phyloP scores from a whole-genome alignment of 2,113 vertebrate species.

The Synodontis membranacea region DNA sequence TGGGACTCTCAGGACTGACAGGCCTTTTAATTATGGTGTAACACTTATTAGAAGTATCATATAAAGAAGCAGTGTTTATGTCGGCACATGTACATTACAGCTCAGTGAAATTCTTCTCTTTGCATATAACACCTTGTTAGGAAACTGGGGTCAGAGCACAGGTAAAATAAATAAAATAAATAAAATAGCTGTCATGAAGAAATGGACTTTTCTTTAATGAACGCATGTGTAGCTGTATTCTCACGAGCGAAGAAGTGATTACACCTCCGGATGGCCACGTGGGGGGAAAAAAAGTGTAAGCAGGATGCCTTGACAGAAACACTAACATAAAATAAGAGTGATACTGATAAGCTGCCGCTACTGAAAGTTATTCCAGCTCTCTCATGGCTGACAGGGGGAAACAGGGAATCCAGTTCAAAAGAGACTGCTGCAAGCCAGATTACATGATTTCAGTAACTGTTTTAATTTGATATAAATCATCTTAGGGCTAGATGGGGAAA shows the following conservation, averaged over 20 bases:
- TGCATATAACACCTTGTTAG: too few species aligned
- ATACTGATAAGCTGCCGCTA: conserved; percentile 24
- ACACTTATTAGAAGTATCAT: background rate
- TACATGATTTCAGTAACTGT: conserved; percentile 61
- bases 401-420: conserved; percentile 22
- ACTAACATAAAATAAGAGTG: conserved; percentile 18
- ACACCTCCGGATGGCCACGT: background rate
- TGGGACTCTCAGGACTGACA: background rate
- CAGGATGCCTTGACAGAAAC: background rate
- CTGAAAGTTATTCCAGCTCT: background rate
- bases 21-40: background rate
- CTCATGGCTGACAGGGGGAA: background rate
- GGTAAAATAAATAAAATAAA: background rate
- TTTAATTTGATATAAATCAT: conserved; percentile 68
- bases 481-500: conserved; percentile 56
- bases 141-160: too few species aligned
- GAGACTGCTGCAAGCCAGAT: conserved; percentile 32
- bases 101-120: too few species aligned
- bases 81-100: too few species aligned
- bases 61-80: too few species aligned
- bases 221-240: background rate
- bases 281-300: background rate
- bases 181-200: conserved; percentile 33
- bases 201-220: conserved; percentile 3
- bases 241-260: background rate